Percentiles rank a stretch among this genome's conserved stretches.
Conservation (phyloP, 2,888 invertebrate species). For the Zaprionus bogoriensis region DNA sequence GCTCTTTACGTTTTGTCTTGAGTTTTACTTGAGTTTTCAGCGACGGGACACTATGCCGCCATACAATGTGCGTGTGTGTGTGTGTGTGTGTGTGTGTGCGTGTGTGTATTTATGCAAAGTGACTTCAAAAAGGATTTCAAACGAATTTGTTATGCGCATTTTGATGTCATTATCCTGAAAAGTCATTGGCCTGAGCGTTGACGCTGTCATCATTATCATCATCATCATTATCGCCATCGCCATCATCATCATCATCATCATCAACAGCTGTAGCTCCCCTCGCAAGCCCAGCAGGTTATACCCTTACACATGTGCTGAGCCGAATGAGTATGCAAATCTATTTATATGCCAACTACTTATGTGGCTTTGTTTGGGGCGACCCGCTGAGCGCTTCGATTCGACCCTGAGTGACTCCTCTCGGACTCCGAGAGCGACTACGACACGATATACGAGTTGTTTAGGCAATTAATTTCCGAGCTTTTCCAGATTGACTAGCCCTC, state of each 20-base stretch:
- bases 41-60: neutral
- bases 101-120: constrained; percentile 57
- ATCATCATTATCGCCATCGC: constrained; percentile 10
- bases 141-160: constrained; percentile 73
- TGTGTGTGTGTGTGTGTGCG: constrained; percentile 9
- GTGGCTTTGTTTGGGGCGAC: constrained; percentile 47
- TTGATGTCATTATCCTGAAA: constrained; percentile 72
- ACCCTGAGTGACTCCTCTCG: neutral
- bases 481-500: constrained; percentile 46
- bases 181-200: constrained; percentile 59
- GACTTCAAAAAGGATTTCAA: constrained; percentile 66
- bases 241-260: constrained; percentile 12
- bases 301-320: constrained; percentile 17
- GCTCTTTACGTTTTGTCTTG: constrained; percentile 37
- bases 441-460: constrained; percentile 46
- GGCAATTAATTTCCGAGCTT: constrained; percentile 62
- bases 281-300: constrained; percentile 24
- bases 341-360: constrained; percentile 65
- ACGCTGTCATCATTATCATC: constrained; percentile 4
- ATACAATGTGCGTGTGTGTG: neutral
- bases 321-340: constrained; percentile 62
- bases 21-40: constrained; percentile 29
- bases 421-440: neutral
- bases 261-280: constrained; percentile 3
- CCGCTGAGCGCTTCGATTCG: constrained; percentile 16